Base-by-base conservation (phyloP, 2,113 vertebrate species). In the Hippolais icterina region DNA sequence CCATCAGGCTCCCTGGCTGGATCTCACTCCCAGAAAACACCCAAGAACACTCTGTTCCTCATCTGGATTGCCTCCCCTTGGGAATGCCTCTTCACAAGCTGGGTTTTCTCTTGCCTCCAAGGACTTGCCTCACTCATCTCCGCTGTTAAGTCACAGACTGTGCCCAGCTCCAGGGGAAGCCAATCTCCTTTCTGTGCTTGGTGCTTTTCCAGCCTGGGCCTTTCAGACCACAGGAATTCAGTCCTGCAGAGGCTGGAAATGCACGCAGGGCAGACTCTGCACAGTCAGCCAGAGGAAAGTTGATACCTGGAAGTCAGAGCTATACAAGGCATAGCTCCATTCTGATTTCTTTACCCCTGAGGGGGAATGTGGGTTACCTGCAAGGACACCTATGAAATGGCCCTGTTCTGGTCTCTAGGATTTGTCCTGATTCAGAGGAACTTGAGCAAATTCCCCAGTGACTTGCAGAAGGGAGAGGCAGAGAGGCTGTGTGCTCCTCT, bases 401-500 rank as follows among this genome's bases (percentile, higher is more conserved):
- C 85, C 86, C 89, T 88, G 85, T 96, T 96, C 88, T 83, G 71
- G 29, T 83, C 82, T 88, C 68, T 60, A 69, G 68, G 60, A 77
- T 92, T 93, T 91, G 96, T 63, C 85, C 96, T 95, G 57, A 89
- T 96, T 97, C 83, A 71, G 61, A 93, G 64, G 37, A 96, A 71
- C 1, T 10, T 50, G 8, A 90, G 41, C 16, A 76, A 91, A 90
- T 82, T 96, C 75, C 39, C 69, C 37, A 41, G 2, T 0, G 84
- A 69, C 11, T 61, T 4, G 1, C 19, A 47, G 64, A 83, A 94
- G 27, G 16, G 49, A 72, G 72, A 89, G 27, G 28, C 72, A 33
- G 56, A 83, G 80, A 71, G 31, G 53, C 59, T 3, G 1, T 50
- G 31, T 60, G 66, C 61, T 61, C 29, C 31, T 69, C 41, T 69